phyloP scores from a whole-genome alignment of 1,140 invertebrate genomes.

The Geopemphigus sp. region DNA sequence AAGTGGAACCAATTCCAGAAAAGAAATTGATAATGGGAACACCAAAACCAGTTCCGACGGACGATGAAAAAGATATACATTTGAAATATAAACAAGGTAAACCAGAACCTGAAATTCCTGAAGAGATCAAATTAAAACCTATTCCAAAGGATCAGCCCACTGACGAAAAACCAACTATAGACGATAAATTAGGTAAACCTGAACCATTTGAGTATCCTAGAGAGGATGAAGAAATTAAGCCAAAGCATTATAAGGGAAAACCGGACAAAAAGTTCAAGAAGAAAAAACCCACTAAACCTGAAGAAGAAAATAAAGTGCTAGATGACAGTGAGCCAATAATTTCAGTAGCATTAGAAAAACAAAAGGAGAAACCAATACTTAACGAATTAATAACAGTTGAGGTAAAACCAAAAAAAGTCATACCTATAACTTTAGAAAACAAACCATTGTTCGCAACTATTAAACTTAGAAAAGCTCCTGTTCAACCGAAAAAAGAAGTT shows the following conservation, averaged over 20 bases:
- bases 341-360: neutral
- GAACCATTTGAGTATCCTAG: conserved; percentile 49
- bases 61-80: conserved; percentile 56
- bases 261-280: conserved; percentile 28
- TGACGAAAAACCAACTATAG: conserved; percentile 34
- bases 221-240: conserved; percentile 50
- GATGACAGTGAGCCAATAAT: conserved; percentile 45
- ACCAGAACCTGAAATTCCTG: conserved; percentile 53
- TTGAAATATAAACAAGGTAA: conserved; percentile 57
- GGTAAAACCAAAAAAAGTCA: conserved; percentile 57
- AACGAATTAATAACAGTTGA: conserved; percentile 55
- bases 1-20: conserved; percentile 48
- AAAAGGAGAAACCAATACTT: conserved; percentile 4
- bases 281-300: neutral
- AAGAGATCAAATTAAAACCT: conserved; percentile 53
- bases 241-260: conserved; percentile 28
- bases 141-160: conserved; percentile 33
- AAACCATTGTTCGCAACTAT: conserved; percentile 62
- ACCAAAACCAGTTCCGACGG: conserved; percentile 55
- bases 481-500: conserved; percentile 58
- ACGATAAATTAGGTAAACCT: conserved; percentile 50
- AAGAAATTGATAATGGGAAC: conserved; percentile 56
- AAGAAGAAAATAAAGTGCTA: conserved; percentile 51
- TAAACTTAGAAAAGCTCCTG: conserved; percentile 64
- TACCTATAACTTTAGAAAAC: conserved; percentile 56